phyloP scores from a whole-genome alignment of 2,113 vertebrate genomes.

The Stigmatopora nigra region DNA sequence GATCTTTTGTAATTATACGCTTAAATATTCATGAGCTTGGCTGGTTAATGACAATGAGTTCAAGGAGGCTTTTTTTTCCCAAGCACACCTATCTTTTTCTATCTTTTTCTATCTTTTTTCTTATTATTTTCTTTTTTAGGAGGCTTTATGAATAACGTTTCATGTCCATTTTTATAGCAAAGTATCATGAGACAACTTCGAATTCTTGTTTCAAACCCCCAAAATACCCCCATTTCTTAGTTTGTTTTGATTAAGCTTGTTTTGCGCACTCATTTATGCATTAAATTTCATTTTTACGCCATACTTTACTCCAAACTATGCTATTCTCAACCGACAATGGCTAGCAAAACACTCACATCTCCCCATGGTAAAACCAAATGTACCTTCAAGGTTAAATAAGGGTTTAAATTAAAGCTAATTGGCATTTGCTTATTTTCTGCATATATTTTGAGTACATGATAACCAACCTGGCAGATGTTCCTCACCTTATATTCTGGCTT shows the following conservation, averaged over 20 bases:
- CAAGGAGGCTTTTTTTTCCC: no score
- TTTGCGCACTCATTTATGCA: no score
- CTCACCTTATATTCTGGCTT: not conserved
- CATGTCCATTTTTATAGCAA: conserved; percentile 11
- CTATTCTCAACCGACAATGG: no score
- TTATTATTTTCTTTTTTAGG: conserved; percentile 12
- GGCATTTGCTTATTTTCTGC: not conserved
- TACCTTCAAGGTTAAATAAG: no score
- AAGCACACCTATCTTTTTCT: not conserved
- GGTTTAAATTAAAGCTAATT: no score
- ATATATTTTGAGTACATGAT: not conserved
- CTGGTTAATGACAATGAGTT: conserved; percentile 29
- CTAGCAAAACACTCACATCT: no score
- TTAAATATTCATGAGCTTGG: conserved; percentile 56
- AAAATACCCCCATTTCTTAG: no score
- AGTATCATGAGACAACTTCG: not conserved
- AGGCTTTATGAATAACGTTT: conserved; percentile 23
- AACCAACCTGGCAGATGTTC: not conserved
- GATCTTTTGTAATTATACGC: conserved; percentile 45
- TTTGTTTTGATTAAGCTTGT: no score
- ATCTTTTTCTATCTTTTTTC: conserved; percentile 16
- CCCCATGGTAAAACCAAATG: no score
- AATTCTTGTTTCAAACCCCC: not conserved
- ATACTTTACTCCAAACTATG: no score
- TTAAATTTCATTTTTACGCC: no score